A percentile compares a stretch with the other conserved stretches of the same genome.
These are phyloP conservation scores for Psittacula derbiana DNA, from an alignment of 2,797 vertebrate species.

Conservation along the genomic window DNA sequence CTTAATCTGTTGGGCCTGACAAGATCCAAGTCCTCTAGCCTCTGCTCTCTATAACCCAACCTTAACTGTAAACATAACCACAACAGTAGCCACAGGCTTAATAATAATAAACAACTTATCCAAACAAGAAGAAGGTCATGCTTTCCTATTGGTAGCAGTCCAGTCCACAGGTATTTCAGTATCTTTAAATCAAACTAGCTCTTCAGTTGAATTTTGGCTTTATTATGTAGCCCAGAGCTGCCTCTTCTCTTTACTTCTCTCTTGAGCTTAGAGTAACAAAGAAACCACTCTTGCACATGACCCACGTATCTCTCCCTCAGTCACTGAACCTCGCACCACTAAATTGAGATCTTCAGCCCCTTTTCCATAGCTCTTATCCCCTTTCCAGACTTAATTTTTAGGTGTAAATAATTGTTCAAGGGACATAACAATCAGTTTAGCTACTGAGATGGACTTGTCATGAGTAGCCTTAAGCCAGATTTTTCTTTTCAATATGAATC, in stretches of 20 bases:
- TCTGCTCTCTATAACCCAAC: not conserved
- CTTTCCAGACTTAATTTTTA: not conserved
- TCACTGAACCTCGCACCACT: not conserved
- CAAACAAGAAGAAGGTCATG: not conserved
- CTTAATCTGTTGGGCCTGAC: not conserved
- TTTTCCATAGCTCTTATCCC: not conserved
- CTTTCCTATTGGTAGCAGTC: not conserved
- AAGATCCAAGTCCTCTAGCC: not conserved
- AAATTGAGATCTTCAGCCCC: not conserved
- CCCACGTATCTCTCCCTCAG: not conserved
- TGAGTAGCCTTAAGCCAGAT: not conserved
- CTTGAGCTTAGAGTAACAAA: not conserved
- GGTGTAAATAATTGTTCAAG: not conserved
- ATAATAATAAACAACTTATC: not conserved
- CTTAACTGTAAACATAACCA: not conserved
- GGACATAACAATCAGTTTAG: not conserved
- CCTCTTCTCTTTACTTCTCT: not conserved
- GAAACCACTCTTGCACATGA: not conserved
- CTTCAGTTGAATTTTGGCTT: not conserved
- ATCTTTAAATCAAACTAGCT: not conserved
- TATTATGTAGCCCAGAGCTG: not conserved
- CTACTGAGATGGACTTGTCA: not conserved
- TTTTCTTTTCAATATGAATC: not conserved
- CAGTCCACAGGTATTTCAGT: not conserved
- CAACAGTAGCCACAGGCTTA: not conserved